Evolutionary conservation across 2,888 invertebrate species (phyloP).

Genomic region (Epinotia nisella): DNA sequence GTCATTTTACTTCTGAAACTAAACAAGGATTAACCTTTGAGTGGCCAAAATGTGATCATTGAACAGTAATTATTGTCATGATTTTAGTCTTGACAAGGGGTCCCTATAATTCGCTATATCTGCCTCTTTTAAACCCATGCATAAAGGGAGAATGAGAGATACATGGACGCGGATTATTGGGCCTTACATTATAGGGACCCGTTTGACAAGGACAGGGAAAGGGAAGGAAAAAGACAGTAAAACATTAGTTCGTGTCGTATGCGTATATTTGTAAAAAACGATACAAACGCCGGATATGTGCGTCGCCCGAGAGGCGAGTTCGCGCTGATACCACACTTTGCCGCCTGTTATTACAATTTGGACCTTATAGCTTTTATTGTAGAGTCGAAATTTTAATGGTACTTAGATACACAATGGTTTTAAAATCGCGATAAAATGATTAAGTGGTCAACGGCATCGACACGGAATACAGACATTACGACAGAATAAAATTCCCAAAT

Average conservation of each 20-base stretch:
- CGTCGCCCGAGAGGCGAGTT: background rate
- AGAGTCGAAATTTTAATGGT: background rate
- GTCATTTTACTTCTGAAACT: no score
- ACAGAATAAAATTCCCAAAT: no score
- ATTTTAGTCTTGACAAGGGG: no score
- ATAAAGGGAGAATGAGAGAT: no score
- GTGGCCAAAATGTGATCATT: no score
- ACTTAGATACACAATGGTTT: background rate
- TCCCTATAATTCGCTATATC: no score
- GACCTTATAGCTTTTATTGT: background rate
- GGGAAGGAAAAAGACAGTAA: conserved; percentile 20
- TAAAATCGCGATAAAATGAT: background rate
- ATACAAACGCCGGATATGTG: conserved; percentile 53
- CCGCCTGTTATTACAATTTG: background rate
- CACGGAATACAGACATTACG: no score
- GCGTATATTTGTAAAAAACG: conserved; percentile 51
- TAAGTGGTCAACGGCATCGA: no score
- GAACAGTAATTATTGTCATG: no score
- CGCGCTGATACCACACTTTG: background rate
- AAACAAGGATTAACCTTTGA: no score
- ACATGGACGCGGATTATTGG: no score
- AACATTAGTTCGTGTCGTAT: conserved; percentile 37
- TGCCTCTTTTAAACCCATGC: no score
- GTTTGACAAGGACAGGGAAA: background rate
- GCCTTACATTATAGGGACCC: background rate